Evolutionary conservation across 2,113 vertebrate genomes (phyloP).

Genomic region (Noctilio leporinus): DNA sequence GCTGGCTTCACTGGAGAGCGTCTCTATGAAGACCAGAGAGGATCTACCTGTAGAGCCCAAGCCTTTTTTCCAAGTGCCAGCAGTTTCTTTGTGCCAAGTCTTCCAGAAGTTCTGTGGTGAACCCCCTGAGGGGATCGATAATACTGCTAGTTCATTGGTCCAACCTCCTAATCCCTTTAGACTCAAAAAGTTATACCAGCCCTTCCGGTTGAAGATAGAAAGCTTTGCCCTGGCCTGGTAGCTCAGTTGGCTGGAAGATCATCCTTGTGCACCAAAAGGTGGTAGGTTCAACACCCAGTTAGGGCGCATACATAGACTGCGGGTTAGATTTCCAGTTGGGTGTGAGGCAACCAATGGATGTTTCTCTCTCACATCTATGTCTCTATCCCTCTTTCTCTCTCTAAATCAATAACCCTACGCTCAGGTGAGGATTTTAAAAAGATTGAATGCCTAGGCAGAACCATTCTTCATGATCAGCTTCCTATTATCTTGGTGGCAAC

Average conservation of each 20-base stretch:
- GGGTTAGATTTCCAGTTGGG: too few relatives aligned
- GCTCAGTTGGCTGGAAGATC: too few relatives aligned
- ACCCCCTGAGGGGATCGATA: not conserved
- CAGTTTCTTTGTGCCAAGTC: not conserved
- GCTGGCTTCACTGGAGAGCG: not conserved
- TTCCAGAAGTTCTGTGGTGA: not conserved
- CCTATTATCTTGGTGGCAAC: not conserved
- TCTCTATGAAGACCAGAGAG: not conserved
- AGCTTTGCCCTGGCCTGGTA: too few relatives aligned
- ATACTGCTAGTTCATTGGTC: not conserved
- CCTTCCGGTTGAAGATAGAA: not conserved
- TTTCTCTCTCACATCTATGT: too few relatives aligned
- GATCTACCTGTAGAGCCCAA: not conserved
- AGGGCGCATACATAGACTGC: too few relatives aligned
- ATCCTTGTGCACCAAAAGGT: too few relatives aligned
- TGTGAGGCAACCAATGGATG: too few relatives aligned
- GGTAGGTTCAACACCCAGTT: too few relatives aligned
- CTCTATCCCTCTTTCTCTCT: too few relatives aligned
- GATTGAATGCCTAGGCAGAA: not conserved
- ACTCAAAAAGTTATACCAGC: not conserved
- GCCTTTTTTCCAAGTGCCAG: not conserved
- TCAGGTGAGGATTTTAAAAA: too few relatives aligned
- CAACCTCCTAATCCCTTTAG: too few relatives aligned
- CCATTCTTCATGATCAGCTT: not conserved
- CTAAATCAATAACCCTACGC: too few relatives aligned